These are phyloP conservation scores for Ophioderma brevispina DNA, from an alignment of 35 echinoderm and acorn worm species.

Conservation along the genomic window DNA sequence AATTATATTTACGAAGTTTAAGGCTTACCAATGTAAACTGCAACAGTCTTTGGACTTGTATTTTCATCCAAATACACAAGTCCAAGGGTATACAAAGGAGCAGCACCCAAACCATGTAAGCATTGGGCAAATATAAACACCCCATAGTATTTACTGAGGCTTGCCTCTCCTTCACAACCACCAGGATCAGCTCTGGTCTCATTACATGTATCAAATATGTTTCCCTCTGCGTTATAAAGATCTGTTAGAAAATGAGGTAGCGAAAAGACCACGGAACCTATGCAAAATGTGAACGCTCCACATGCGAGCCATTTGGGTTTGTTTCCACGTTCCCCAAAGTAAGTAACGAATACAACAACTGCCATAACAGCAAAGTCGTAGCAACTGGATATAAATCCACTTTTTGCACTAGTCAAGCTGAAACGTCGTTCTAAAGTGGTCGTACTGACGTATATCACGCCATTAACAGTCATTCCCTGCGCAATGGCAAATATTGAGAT, in stretches of 20 bases:
- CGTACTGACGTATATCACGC: slow-evolving; percentile 85
- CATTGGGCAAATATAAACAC: slow-evolving; percentile 85
- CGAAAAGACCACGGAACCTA: slow-evolving; percentile 76
- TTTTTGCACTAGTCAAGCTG: slow-evolving; percentile 74
- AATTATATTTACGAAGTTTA: too few species aligned
- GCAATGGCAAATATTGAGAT: slow-evolving; percentile 74
- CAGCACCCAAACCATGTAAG: slow-evolving; percentile 86
- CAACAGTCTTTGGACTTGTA: slow-evolving; percentile 47
- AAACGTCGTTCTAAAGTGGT: slow-evolving; percentile 85
- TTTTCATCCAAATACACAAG: slow-evolving; percentile 84
- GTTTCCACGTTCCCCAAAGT: slow-evolving; percentile 84
- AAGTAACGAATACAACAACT: slow-evolving; percentile 88
- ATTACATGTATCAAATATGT: slow-evolving; percentile 52
- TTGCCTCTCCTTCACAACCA: slow-evolving; percentile 25
- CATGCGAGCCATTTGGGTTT: slow-evolving; percentile 82
- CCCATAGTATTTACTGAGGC: slow-evolving; percentile 79
- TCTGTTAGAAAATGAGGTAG: slow-evolving; percentile 83
- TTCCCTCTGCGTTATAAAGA: slow-evolving; percentile 53
- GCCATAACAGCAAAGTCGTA: slow-evolving; percentile 94
- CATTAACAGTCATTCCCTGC: slow-evolving; percentile 94
- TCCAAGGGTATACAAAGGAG: slow-evolving; percentile 91
- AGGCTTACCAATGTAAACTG: slow-evolving; percentile 88
- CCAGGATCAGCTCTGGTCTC: slow-evolving; percentile 29
- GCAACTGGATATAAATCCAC: slow-evolving; percentile 87
- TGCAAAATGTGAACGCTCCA: slow-evolving; percentile 77